phyloP scores from a whole-genome alignment of 2,888 invertebrate genomes.

The Dicycla oo region DNA sequence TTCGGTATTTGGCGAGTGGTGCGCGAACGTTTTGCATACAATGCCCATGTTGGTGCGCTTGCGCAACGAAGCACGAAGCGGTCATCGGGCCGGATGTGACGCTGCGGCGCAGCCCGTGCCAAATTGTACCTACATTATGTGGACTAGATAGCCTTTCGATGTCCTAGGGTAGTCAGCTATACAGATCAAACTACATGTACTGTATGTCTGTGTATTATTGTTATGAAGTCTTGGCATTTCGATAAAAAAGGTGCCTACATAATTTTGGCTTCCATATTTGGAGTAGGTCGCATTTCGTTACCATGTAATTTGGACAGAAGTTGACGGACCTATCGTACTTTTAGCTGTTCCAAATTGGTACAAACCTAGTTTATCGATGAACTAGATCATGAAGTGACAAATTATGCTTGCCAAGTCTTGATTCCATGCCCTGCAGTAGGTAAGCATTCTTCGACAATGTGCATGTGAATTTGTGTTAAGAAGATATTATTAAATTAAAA shows the following conservation, averaged over 20 bases:
- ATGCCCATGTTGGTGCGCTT: conserved; percentile 86
- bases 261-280: background rate
- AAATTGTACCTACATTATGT: conserved; percentile 79
- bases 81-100: conserved; percentile 87
- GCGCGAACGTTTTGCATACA: conserved; percentile 87
- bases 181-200: background rate
- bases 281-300: conserved; percentile 8
- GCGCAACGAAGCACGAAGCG: conserved; percentile 83
- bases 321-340: background rate
- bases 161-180: conserved; percentile 31
- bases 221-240: background rate
- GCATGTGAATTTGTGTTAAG: background rate
- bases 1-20: conserved; percentile 82
- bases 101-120: conserved; percentile 75
- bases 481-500: background rate
- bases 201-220: background rate
- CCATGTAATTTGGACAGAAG: background rate
- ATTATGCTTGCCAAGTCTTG: too few species aligned
- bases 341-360: background rate
- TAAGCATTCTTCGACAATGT: background rate
- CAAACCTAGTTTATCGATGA: background rate
- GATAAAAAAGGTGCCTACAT: background rate
- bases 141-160: conserved; percentile 69
- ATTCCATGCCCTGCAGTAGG: too few species aligned
- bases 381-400: background rate